Evolutionary conservation across 2,797 vertebrate species (phyloP).

Genomic region (Bufotes viridis): DNA sequence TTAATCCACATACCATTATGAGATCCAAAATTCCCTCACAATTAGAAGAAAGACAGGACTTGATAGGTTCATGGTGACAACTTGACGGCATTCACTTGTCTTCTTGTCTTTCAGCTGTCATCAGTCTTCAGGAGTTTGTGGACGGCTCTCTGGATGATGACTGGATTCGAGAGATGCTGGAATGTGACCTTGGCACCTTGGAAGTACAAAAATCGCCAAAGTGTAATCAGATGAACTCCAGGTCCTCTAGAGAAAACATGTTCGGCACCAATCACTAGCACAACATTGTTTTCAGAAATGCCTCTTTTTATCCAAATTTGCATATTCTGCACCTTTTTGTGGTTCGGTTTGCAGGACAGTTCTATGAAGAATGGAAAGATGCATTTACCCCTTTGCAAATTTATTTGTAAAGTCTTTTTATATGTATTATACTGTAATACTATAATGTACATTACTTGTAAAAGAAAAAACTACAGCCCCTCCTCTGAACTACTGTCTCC

Average conservation of each 20-base stretch:
- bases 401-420: background rate
- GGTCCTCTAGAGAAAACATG: constrained; percentile 15
- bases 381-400: background rate
- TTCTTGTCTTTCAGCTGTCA: constrained; percentile 68
- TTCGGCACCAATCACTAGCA: background rate
- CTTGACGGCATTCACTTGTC: background rate
- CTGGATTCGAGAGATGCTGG: constrained; percentile 80
- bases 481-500: too few relatives aligned
- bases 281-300: background rate
- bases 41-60: too few relatives aligned
- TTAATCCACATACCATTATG: too few relatives aligned
- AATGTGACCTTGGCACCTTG: constrained; percentile 78
- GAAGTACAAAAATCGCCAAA: constrained; percentile 71
- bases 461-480: too few relatives aligned
- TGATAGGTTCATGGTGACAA: too few relatives aligned
- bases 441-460: too few relatives aligned
- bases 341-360: background rate
- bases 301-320: background rate
- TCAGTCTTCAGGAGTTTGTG: constrained; percentile 79
- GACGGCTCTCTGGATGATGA: constrained; percentile 75
- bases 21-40: too few relatives aligned
- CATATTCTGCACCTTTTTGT: background rate
- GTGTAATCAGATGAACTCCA: constrained; percentile 10
- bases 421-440: too few relatives aligned
- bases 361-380: background rate